Evolutionary conservation across 2,113 vertebrate genomes (phyloP).

Genomic region (human): DNA sequence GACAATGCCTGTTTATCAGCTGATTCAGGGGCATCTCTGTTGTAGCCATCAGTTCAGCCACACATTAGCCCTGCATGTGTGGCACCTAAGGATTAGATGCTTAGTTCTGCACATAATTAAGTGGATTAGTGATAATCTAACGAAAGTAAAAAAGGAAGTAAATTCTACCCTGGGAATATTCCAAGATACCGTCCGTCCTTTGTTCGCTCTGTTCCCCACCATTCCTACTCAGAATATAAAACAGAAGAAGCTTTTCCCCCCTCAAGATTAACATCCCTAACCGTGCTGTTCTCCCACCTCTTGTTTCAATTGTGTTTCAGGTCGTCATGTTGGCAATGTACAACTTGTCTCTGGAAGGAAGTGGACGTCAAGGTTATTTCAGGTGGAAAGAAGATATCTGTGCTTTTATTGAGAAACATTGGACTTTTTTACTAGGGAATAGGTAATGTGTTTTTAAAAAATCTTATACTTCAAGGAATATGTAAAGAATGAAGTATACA

Average conservation of each 20-base stretch:
- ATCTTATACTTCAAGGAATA: not conserved
- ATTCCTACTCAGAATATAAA: not conserved
- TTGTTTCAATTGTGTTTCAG: conserved; percentile 83
- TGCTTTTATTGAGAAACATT: conserved; percentile 98
- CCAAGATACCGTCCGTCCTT: not conserved
- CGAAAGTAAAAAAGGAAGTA: not conserved
- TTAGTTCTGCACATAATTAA: too few relatives aligned
- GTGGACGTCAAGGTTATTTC: conserved; percentile 97
- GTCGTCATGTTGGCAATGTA: conserved; percentile 99
- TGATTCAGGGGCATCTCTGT: not conserved
- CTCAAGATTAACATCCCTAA: not conserved
- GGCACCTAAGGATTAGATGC: not conserved
- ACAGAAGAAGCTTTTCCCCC: not conserved
- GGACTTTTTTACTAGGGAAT: conserved; percentile 95
- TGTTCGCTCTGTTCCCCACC: not conserved
- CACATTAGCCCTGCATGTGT: not conserved
- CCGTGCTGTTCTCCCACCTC: not conserved
- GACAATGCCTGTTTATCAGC: not conserved
- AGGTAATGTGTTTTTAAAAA: conserved; percentile 84
- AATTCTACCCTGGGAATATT: not conserved
- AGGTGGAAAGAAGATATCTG: conserved; percentile 99
- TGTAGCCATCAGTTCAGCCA: not conserved
- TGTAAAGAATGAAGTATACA: not conserved
- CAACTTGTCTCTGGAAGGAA: conserved; percentile 98
- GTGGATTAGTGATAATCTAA: not conserved